A percentile compares a stretch with the other conserved stretches of the same genome.
phyloP scores from a whole-genome alignment of 37 sponge, comb jelly and placozoan genomes.

The Theonella swinhoei region DNA sequence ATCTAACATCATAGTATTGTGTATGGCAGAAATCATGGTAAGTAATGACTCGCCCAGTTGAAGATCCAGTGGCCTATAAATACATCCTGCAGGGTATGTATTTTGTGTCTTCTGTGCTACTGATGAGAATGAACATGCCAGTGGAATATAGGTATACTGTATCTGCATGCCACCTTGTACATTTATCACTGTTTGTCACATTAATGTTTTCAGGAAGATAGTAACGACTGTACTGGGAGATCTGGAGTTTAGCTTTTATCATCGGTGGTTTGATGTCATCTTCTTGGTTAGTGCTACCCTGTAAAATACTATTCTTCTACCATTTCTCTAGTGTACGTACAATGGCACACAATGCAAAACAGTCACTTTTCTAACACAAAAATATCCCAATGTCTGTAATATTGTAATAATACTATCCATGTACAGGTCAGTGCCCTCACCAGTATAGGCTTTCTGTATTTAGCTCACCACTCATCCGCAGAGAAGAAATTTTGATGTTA shows the following conservation, averaged over 20 bases:
- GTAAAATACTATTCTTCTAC: too few species aligned
- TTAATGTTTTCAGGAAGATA: constrained; percentile 44
- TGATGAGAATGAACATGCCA: constrained; percentile 99
- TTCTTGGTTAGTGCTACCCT: constrained; percentile 88
- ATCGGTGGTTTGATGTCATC: constrained; percentile 99
- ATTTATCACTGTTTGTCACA: neutral
- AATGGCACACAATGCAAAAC: too few species aligned
- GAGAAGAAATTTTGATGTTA: constrained; percentile 50
- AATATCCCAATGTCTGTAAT: too few species aligned
- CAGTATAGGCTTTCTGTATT: constrained; percentile 94
- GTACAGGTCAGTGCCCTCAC: constrained; percentile 88
- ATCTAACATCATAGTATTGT: constrained; percentile 91
- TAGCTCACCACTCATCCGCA: constrained; percentile 92
- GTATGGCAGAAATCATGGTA: constrained; percentile 98
- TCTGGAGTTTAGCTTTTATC: constrained; percentile 97
- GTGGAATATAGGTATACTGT: constrained; percentile 35
- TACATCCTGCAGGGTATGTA: constrained; percentile 86
- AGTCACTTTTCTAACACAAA: too few species aligned
- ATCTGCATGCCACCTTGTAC: neutral
- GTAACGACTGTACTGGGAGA: constrained; percentile 90
- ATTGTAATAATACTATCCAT: too few species aligned
- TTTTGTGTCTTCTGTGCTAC: constrained; percentile 96
- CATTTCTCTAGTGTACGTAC: too few species aligned
- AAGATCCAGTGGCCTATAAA: neutral
- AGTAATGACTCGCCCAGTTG: neutral